Base-by-base conservation (phyloP, 2,113 vertebrate genomes). In the Hemibagrus wyckioides region DNA sequence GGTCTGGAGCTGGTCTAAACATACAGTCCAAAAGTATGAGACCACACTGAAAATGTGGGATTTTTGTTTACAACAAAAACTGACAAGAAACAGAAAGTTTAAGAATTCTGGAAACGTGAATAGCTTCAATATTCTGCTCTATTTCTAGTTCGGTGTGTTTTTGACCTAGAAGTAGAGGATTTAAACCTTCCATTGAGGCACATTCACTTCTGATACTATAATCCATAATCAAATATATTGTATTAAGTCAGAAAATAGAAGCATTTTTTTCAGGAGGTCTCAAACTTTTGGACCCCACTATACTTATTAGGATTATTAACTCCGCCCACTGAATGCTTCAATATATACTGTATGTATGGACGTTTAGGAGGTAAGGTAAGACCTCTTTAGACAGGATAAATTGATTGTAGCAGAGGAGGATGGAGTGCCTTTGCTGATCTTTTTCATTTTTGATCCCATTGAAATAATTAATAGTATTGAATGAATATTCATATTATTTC, bases 391-490 rank as follows among this genome's bases (percentile, higher is more conserved):
- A 50, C 73, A 33, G n/a, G 41, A 88, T 3, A 28, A 69, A 44
- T 30, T 48, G 39, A 57, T 63, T 82, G 30, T 82, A 23, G 17
- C 9, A 39, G 21, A 65, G 56, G 14, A 36, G 33, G 39, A 57
- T 82, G 82, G 52, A 52, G 69, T 57, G 15, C 28, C 4, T 63
- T 50, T 23, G 39, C 2, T 54, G 54, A 36, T 79, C 39, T 44
- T 48, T 25, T 80, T 80, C 33, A 10, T 54, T 87, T 85, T 88
- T 63, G 30, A 88, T 67, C n/a, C 30, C 65, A 54, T 3, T 33
- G 52, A 69, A 67, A 25, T 67, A 13, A 83, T 61, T 54, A 67
- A 73, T 61, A 44, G 15, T 19, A 79, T 30, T 33, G 15, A 54
- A 2, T 44, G 1, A 79, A n/a, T 89, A 41, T 33, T 14, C 52